These are phyloP conservation scores for Mesembrinibis cayennensis DNA, from an alignment of 2,113 vertebrate genomes.

Conservation along the genomic window DNA sequence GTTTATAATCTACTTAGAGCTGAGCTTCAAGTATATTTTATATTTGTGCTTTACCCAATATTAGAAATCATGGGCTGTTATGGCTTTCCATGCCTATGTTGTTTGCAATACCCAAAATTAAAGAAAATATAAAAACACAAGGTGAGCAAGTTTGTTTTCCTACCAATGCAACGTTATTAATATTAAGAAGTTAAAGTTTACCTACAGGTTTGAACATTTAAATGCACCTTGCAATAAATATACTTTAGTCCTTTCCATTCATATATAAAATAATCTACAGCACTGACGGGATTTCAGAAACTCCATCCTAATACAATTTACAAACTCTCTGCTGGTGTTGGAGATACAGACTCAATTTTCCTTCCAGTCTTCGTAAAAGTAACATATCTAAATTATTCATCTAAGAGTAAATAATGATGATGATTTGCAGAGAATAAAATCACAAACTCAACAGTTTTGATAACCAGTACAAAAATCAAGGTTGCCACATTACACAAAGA, in stretches of 20 bases:
- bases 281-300: conserved; percentile 61
- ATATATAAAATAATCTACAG: conserved; percentile 58
- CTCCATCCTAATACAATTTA: conserved; percentile 60
- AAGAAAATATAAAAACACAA: conserved; percentile 66
- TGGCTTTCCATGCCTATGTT: conserved; percentile 56
- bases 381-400: conserved; percentile 62
- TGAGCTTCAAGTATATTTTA: conserved; percentile 95
- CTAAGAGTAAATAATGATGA: conserved; percentile 40
- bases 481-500: conserved; percentile 20
- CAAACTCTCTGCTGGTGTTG: conserved; percentile 42
- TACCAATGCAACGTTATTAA: background rate
- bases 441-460: conserved; percentile 42
- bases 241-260: conserved; percentile 23
- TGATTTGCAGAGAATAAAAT: conserved; percentile 33
- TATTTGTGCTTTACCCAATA: conserved; percentile 89
- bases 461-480: conserved; percentile 18
- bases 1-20: conserved; percentile 99
- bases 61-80: conserved; percentile 75
- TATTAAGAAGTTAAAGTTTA: conserved; percentile 35
- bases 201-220: conserved; percentile 46
- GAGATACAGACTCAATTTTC: conserved; percentile 49
- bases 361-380: conserved; percentile 20
- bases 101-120: conserved; percentile 66
- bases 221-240: conserved; percentile 39
- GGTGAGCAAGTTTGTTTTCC: conserved; percentile 30